Conservation (phyloP, 2,888 invertebrate species). For the Sceliomorpha sp. region DNA sequence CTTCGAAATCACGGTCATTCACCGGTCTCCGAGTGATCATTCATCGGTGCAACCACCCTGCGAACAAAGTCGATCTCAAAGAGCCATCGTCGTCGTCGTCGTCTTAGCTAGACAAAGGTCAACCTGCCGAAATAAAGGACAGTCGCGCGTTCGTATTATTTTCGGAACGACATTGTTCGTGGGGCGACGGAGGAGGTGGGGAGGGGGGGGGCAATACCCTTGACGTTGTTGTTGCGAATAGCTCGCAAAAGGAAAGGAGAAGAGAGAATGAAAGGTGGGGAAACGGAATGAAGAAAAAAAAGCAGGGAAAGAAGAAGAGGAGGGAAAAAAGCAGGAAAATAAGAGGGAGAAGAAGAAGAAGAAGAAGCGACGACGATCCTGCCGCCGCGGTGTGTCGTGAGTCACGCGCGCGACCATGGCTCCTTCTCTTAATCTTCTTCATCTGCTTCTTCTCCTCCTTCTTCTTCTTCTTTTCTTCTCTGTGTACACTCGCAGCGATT, state of each 20-base stretch:
- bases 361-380: conserved; percentile 41
- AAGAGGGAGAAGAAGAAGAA: conserved; percentile 1
- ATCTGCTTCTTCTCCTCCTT: too few relatives aligned
- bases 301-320: conserved; percentile 23
- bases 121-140: not conserved
- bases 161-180: conserved; percentile 20
- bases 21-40: too few relatives aligned
- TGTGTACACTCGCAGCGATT: conserved; percentile 61
- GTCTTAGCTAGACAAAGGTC: too few relatives aligned
- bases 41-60: too few relatives aligned
- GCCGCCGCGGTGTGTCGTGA: conserved; percentile 67
- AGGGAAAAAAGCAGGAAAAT: conserved; percentile 11
- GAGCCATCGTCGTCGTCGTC: too few relatives aligned
- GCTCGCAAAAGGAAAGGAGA: too few relatives aligned
- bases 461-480: conserved; percentile 51
- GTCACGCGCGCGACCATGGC: conserved; percentile 64
- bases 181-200: too few relatives aligned
- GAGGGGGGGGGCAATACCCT: too few relatives aligned
- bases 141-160: conserved; percentile 11
- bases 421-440: conserved; percentile 56
- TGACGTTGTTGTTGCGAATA: conserved; percentile 14
- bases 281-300: too few relatives aligned
- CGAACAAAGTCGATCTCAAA: too few relatives aligned
- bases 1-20: too few relatives aligned
- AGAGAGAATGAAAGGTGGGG: too few relatives aligned